These are phyloP conservation scores for Microcebus ravelobensis DNA, from an alignment of 2,113 vertebrate species.

Conservation along the genomic window DNA sequence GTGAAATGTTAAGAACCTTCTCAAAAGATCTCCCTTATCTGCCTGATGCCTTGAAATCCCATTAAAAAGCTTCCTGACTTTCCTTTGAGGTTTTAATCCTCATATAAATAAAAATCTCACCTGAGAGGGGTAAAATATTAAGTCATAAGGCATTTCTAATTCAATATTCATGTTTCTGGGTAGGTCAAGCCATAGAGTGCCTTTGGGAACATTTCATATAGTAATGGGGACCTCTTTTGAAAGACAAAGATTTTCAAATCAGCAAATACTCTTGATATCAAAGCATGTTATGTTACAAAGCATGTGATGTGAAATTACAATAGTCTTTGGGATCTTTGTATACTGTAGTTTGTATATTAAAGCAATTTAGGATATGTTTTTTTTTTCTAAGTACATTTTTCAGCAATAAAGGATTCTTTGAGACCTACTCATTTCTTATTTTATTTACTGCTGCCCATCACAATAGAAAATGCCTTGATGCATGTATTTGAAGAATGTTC, in stretches of 20 bases:
- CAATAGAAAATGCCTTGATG: neutral
- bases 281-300: neutral
- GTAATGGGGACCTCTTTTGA: neutral
- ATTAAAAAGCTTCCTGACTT: neutral
- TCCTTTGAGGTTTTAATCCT: constrained; percentile 16
- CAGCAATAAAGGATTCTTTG: neutral
- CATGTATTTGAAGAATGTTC: neutral
- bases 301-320: neutral
- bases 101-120: constrained; percentile 21
- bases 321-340: neutral
- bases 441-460: neutral
- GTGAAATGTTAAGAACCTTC: constrained; percentile 40
- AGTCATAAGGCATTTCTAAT: neutral
- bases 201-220: neutral
- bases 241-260: neutral
- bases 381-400: neutral
- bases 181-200: neutral
- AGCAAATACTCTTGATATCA: neutral
- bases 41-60: neutral
- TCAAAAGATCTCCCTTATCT: constrained; percentile 30
- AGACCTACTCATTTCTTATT: neutral
- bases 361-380: neutral
- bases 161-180: constrained; percentile 9
- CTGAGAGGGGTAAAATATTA: neutral
- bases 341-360: neutral